Conservation (phyloP, 2,113 vertebrate genomes). For the Lycaon pictus region DNA sequence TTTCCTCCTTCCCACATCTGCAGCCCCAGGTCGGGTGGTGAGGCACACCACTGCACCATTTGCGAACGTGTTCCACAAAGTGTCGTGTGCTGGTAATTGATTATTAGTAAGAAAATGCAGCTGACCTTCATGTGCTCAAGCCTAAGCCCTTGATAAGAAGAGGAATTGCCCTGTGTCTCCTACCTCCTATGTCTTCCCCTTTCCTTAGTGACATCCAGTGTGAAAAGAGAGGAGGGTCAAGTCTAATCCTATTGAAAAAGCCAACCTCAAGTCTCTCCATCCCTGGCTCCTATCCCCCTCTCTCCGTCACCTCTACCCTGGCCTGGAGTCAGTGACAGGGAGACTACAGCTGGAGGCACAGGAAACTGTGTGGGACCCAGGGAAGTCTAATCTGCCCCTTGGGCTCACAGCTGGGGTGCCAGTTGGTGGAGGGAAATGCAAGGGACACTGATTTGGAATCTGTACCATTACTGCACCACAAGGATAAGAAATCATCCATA, state of each 20-base stretch:
- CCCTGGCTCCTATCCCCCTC: neutral
- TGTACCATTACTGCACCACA: accelerated
- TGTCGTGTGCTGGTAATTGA: neutral
- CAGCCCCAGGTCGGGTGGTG: neutral
- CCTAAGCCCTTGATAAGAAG: neutral
- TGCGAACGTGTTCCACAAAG: neutral
- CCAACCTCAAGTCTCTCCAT: neutral
- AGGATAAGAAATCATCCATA: neutral
- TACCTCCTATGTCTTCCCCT: neutral
- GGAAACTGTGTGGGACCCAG: neutral
- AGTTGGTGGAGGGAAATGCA: too few relatives aligned
- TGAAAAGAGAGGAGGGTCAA: neutral
- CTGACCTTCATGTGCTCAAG: neutral
- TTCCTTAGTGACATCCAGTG: neutral
- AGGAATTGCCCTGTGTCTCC: neutral
- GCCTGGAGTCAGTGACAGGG: neutral
- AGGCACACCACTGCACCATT: neutral
- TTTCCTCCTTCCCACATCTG: neutral
- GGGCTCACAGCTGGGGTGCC: neutral
- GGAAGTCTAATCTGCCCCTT: neutral
- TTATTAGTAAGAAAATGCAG: neutral
- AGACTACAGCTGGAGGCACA: accelerated
- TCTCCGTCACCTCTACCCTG: neutral
- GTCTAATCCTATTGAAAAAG: neutral
- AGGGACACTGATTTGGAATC: neutral